These are phyloP conservation scores for Syngnathus scovelli DNA, from an alignment of 2,113 vertebrate species.

Conservation along the genomic window DNA sequence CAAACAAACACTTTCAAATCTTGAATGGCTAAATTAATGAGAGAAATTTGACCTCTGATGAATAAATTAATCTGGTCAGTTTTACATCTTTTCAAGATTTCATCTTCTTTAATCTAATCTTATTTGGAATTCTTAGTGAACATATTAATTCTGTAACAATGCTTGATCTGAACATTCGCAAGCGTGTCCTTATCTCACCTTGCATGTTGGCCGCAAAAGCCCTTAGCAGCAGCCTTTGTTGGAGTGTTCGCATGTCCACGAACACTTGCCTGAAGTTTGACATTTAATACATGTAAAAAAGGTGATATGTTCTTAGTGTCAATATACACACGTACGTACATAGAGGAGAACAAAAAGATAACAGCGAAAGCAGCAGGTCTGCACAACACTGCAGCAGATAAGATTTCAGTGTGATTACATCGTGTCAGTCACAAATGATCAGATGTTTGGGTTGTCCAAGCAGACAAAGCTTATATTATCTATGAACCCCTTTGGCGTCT, in stretches of 20 bases:
- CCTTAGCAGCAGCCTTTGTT: slow-evolving; percentile 29
- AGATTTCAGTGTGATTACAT: slow-evolving; percentile 57
- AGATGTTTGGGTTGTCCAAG: slow-evolving; percentile 42
- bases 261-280: slow-evolving; percentile 37
- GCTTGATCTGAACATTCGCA: slow-evolving; percentile 32
- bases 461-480: slow-evolving; percentile 43
- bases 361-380: slow-evolving; percentile 34
- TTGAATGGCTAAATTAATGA: slow-evolving; percentile 24
- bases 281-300: slow-evolving; percentile 37
- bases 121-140: slow-evolving; percentile 49
- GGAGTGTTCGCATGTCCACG: slow-evolving; percentile 43
- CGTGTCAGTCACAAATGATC: slow-evolving; percentile 55
- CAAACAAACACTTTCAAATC: slow-evolving; percentile 17
- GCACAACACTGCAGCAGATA: slow-evolving; percentile 37
- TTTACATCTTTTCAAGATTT: slow-evolving; percentile 29
- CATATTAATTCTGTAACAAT: slow-evolving; percentile 39
- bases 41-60: slow-evolving; percentile 23
- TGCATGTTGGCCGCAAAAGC: slow-evolving; percentile 40
- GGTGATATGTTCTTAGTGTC: slow-evolving; percentile 49
- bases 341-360: slow-evolving; percentile 49
- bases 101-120: slow-evolving; percentile 39
- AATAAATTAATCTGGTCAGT: slow-evolving; percentile 15
- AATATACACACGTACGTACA: slow-evolving; percentile 26
- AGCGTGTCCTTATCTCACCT: slow-evolving; percentile 51
- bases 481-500: slow-evolving; percentile 18